Base-by-base conservation (phyloP, 1,140 invertebrate genomes). In the Aplysia californica region DNA sequence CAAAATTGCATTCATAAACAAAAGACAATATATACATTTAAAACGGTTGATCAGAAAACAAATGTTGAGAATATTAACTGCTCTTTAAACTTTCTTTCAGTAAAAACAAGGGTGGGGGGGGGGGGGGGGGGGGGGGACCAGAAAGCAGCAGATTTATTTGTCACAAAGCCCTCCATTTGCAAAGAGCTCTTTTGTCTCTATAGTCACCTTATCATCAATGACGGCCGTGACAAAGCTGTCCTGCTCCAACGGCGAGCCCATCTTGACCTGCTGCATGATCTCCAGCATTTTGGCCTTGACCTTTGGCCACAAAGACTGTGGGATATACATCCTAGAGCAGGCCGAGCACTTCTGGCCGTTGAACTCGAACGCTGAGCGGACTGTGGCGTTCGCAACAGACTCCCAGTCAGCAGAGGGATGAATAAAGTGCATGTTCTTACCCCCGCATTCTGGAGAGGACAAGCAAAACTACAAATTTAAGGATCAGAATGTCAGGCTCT, bases 311-410 rank as follows among this genome's bases (percentile, higher is more conserved):
- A 98, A 87, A 2, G 96, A 97, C 86, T 95, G 92, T 1, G 98
- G 97, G 56, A 98, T 94, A 90, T 99, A 99, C 90, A 98, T 93
- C 86, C 98, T 92, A 39, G 97, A 98, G 87, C 97, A 98, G 20
- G 98, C 98, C 2, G 97, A 99, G 90, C 98, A 99, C 89, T 99
- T 99, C 89, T 99, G 98, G 3, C 98, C 98, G 86, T 94, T 95
- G 87, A 90, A 93, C 91, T 99, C 98, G 90, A 99, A 99, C 33
- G 98, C 93, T 71, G 96, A 95, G 73, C 94, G 92, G 77, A 99
- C 95, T 0, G 98, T 98, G 1, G 93, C 93, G 41, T 93, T 93
- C 0, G 97, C 93, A 39, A 98, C 97, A 39, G 94, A 93, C 21
- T 94, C 91, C 0, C 95, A 91, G 90, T 99, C 94, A 21, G 97